These are phyloP conservation scores for Oncorhynchus gorbuscha DNA, from an alignment of 2,113 vertebrate species.

Conservation along the genomic window DNA sequence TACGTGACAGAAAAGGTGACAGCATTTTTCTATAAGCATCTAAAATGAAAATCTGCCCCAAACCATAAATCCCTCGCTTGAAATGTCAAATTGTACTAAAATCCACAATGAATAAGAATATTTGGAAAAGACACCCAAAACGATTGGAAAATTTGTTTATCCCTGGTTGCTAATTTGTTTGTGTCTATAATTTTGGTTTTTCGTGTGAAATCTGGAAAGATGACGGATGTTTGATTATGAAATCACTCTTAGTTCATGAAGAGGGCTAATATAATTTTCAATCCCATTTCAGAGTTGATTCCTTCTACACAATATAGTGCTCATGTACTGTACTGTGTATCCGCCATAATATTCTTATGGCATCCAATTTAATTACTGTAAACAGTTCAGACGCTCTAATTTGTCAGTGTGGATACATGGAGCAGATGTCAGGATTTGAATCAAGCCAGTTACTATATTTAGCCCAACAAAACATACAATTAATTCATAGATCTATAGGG, in stretches of 20 bases:
- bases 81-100: background rate
- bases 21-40: no score
- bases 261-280: slow-evolving; percentile 20
- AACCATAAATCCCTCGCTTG: background rate
- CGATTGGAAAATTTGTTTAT: no score
- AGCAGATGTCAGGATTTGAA: slow-evolving; percentile 23
- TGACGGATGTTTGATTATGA: slow-evolving; percentile 1
- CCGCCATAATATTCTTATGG: slow-evolving; percentile 11
- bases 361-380: slow-evolving; percentile 12
- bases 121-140: background rate
- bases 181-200: no score
- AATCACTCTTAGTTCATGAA: background rate
- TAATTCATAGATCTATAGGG: background rate
- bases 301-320: slow-evolving; percentile 19
- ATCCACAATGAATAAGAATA: background rate
- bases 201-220: no score
- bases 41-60: no score
- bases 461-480: slow-evolving; percentile 16
- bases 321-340: no score
- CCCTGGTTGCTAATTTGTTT: no score
- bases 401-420: slow-evolving; percentile 5
- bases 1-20: no score
- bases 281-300: slow-evolving; percentile 13
- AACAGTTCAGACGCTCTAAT: slow-evolving; percentile 22
- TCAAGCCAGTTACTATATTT: slow-evolving; percentile 27